phyloP scores from a whole-genome alignment of 1,140 invertebrate genomes.

The Drosophila sturtevanti region DNA sequence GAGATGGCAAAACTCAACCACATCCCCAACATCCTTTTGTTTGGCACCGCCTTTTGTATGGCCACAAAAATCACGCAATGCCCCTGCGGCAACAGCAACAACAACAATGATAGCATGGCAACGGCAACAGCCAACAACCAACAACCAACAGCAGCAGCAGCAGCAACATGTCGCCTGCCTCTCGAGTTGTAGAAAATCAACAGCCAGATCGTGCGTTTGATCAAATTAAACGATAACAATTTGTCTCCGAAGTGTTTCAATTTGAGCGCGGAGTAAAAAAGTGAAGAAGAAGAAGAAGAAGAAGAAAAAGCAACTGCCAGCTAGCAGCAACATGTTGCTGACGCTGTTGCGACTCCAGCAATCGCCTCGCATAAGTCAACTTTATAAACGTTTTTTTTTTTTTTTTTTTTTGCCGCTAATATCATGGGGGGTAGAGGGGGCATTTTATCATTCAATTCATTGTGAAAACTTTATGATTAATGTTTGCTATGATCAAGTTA shows the following conservation, averaged over 20 bases:
- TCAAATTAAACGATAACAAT: conserved; percentile 83
- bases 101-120: conserved; percentile 1
- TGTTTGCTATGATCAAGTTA: too few relatives aligned
- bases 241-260: conserved; percentile 82
- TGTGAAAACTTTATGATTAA: too few relatives aligned
- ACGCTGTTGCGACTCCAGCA: conserved; percentile 39
- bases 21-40: conserved; percentile 16
- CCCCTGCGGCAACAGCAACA: conserved; percentile 2
- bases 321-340: conserved; percentile 62
- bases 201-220: conserved; percentile 81
- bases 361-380: conserved; percentile 68
- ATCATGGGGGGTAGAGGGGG: background rate
- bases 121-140: conserved; percentile 4
- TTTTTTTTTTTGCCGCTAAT: background rate
- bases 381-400: conserved; percentile 46
- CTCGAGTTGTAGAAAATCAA: conserved; percentile 57
- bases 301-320: background rate
- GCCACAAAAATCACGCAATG: conserved; percentile 8
- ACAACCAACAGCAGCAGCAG: conserved; percentile 12
- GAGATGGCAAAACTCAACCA: background rate
- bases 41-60: conserved; percentile 18
- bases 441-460: background rate
- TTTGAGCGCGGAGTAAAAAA: conserved; percentile 54
- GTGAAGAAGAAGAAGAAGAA: background rate
- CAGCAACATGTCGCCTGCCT: conserved; percentile 62